These are phyloP conservation scores for Lingula anatina DNA, from an alignment of 2,888 invertebrate species.

Conservation along the genomic window DNA sequence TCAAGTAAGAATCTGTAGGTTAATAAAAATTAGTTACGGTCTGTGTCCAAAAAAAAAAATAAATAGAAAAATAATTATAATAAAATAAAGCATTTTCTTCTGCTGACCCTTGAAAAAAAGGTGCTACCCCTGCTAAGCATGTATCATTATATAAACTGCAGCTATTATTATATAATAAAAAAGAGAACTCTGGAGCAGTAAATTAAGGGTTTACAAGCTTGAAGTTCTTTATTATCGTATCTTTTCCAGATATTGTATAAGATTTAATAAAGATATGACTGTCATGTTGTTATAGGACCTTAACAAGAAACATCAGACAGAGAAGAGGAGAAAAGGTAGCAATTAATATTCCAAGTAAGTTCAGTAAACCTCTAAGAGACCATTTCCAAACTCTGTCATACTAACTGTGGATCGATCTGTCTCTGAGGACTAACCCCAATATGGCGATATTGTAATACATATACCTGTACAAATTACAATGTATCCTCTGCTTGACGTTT, in stretches of 20 bases:
- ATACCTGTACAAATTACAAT: neutral
- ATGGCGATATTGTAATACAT: neutral
- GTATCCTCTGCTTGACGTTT: neutral
- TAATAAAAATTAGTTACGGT: too few relatives aligned
- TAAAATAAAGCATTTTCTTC: too few relatives aligned
- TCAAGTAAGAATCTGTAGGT: too few relatives aligned
- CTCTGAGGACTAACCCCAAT: neutral
- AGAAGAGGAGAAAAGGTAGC: constrained; percentile 91
- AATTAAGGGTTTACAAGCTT: too few relatives aligned
- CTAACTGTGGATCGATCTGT: neutral
- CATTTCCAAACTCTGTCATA: neutral
- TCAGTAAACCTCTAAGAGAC: neutral
- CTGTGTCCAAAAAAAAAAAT: too few relatives aligned
- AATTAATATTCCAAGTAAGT: constrained; percentile 89
- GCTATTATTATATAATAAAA: too few relatives aligned
- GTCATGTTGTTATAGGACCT: constrained; percentile 58
- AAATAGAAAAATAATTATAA: too few relatives aligned
- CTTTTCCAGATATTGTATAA: neutral
- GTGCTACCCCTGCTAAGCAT: too few relatives aligned
- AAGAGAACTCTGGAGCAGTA: too few relatives aligned
- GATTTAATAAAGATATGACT: neutral
- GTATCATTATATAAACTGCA: too few relatives aligned
- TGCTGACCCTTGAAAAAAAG: neutral
- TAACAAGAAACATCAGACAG: constrained; percentile 87
- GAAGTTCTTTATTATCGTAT: too few relatives aligned